Base-by-base conservation (phyloP, 2,888 invertebrate genomes). In the Drosophila sordidapex region DNA sequence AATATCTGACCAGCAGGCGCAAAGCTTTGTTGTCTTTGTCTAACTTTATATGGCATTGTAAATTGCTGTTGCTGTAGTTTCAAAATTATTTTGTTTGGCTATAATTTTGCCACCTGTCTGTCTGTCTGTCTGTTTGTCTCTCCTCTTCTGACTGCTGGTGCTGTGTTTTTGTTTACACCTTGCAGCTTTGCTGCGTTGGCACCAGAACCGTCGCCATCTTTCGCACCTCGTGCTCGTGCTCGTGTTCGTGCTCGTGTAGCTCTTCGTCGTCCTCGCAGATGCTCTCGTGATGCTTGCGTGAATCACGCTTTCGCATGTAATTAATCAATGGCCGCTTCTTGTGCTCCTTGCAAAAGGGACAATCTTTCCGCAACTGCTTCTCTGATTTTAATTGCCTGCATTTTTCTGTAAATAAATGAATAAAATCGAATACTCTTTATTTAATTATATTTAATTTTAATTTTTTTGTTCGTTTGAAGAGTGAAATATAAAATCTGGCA, bases 291-390 rank as follows among this genome's bases (percentile, higher is more conserved):
- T 93, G 93, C 79, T 93, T 94, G n/a, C 93, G 92, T 27, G 93
- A 92, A n/a, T 94, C 92, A 67, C 94, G 94, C 70, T 93, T 93
- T 57, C 79, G 78, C 78, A 78, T 78, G 21, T 78, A 78, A 61
- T 93, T 93, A 3, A 94, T 93, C 5, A 95, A 86, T 4, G 93
- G 94, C 49, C 94, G 92, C 73, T 94, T 93, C 84, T 94, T 94
- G 72, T 93, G 94, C 77, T 94, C 94, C 71, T 94, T 94, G 85
- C 94, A 94, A 68, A 94, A 93, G 18, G 94, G 93, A 66, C 94
- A 94, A 38, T 92, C 92, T 70, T 93, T 93, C 74, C 93, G 94
- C 49, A 83, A 77, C 57, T 80, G 84, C 75, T 91, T 90, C 43
- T 92, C 90, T 4, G 92, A 87, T 69, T 93, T 92, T 31, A 91